These are phyloP conservation scores for Oxycera nigricornis DNA, from an alignment of 2,888 invertebrate genomes.

Conservation along the genomic window DNA sequence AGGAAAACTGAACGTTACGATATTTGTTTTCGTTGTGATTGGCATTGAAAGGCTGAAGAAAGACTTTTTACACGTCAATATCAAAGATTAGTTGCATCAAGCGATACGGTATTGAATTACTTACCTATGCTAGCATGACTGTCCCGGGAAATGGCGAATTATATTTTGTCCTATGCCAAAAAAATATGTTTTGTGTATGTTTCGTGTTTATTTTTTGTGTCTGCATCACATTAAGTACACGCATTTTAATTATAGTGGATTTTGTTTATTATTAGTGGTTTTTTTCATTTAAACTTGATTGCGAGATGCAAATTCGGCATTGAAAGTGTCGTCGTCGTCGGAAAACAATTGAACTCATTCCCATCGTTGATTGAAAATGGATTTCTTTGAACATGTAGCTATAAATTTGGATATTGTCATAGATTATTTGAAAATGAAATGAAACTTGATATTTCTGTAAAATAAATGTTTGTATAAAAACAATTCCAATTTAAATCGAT, in stretches of 20 bases:
- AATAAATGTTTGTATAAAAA: slow-evolving; percentile 26
- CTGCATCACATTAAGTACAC: neutral
- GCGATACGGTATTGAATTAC: neutral
- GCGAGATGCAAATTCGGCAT: neutral
- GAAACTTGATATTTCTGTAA: slow-evolving; percentile 27
- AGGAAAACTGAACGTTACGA: too few species aligned
- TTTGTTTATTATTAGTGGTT: neutral
- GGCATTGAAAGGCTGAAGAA: slow-evolving; percentile 17
- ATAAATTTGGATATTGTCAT: neutral
- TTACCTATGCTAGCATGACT: neutral
- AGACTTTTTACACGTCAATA: neutral
- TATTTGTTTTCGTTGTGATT: slow-evolving; percentile 6
- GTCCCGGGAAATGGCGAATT: neutral
- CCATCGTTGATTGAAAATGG: slow-evolving; percentile 5
- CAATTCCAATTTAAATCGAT: neutral
- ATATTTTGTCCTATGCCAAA: slow-evolving; percentile 11
- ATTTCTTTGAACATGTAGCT: neutral
- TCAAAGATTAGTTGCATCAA: neutral
- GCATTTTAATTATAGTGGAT: neutral
- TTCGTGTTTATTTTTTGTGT: neutral
- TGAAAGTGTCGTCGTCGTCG: too few species aligned
- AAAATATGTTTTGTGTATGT: neutral
- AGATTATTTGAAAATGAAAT: slow-evolving; percentile 15
- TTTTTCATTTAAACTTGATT: neutral
- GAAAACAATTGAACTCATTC: slow-evolving; percentile 6